Percentiles rank a stretch among this genome's conserved stretches.
These are phyloP conservation scores for Phalera bucephala DNA, from an alignment of 2,888 invertebrate species.

Conservation along the genomic window DNA sequence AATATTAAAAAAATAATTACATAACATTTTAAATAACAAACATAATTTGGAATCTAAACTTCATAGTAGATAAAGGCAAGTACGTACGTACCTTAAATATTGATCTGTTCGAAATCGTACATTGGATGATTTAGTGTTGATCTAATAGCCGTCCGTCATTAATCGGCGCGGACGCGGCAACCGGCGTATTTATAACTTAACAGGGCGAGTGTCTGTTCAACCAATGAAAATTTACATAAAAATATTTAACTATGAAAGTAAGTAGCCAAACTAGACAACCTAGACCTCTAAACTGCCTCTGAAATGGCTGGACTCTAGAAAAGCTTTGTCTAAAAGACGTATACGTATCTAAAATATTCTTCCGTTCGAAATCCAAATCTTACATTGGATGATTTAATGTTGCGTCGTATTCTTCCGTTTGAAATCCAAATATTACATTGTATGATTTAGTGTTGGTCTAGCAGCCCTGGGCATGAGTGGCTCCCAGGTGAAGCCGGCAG, in stretches of 20 bases:
- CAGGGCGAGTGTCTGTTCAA: slow-evolving; percentile 47
- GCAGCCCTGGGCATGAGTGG: slow-evolving; percentile 33
- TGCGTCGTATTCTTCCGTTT: not conserved
- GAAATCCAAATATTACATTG: not conserved
- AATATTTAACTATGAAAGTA: too few species aligned
- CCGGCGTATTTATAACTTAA: slow-evolving; percentile 64
- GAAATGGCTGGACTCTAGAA: too few species aligned
- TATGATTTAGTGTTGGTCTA: not conserved
- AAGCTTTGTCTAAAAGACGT: too few species aligned
- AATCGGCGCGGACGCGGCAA: slow-evolving; percentile 54
- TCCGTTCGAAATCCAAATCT: not conserved
- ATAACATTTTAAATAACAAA: too few species aligned
- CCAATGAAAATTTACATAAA: too few species aligned
- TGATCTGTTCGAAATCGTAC: not conserved
- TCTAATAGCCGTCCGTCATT: slow-evolving; percentile 51
- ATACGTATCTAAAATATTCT: not conserved
- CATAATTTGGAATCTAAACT: too few species aligned
- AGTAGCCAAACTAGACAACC: too few species aligned
- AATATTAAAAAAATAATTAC: too few species aligned
- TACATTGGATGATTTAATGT: not conserved
- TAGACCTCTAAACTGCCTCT: too few species aligned
- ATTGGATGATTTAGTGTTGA: not conserved
- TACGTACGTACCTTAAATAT: too few species aligned
- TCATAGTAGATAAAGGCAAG: too few species aligned
- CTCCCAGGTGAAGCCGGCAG: slow-evolving; percentile 47